Evolutionary conservation across 2,888 invertebrate species (phyloP).

Genomic region (Pterostichus madidus): DNA sequence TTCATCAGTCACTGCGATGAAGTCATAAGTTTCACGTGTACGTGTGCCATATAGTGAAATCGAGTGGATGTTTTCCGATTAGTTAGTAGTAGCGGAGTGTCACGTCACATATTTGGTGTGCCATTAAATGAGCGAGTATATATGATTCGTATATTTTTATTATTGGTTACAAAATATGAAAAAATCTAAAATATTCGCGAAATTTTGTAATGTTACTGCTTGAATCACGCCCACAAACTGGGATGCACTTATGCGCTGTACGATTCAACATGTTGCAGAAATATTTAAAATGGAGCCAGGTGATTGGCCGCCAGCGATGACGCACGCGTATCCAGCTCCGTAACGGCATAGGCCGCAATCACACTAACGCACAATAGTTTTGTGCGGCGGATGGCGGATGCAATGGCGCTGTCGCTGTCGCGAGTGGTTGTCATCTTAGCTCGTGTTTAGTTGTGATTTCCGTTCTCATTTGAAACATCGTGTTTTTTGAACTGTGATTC

Average conservation of each 20-base stretch:
- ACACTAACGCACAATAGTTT: conserved; percentile 67
- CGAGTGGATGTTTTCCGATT: conserved; percentile 59
- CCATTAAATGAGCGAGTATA: conserved; percentile 16
- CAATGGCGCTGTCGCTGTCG: conserved; percentile 76
- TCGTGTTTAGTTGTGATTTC: conserved; percentile 57
- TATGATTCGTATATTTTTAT: conserved; percentile 4
- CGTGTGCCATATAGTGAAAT: conserved; percentile 60
- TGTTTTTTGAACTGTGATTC: conserved; percentile 22
- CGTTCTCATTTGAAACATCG: conserved; percentile 46
- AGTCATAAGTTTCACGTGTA: conserved; percentile 64
- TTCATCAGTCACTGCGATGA: conserved; percentile 56
- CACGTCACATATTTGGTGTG: conserved; percentile 52
- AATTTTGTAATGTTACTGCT: conserved; percentile 10
- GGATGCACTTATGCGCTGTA: conserved; percentile 62
- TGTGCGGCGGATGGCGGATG: conserved; percentile 74
- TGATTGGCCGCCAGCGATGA: conserved; percentile 68
- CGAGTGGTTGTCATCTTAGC: conserved; percentile 51
- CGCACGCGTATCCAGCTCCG: conserved; percentile 72
- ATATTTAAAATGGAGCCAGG: conserved; percentile 66
- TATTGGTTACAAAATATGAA: neutral
- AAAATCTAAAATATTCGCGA: conserved; percentile 13
- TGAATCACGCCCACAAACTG: conserved; percentile 65
- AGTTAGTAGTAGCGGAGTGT: conserved; percentile 55
- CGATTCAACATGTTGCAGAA: conserved; percentile 67
- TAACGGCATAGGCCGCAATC: conserved; percentile 70